Evolutionary conservation across 2,888 invertebrate species (phyloP), one percentile per base, ranked within the genome.

Genomic region (Netelia fuscicornis): DNA sequence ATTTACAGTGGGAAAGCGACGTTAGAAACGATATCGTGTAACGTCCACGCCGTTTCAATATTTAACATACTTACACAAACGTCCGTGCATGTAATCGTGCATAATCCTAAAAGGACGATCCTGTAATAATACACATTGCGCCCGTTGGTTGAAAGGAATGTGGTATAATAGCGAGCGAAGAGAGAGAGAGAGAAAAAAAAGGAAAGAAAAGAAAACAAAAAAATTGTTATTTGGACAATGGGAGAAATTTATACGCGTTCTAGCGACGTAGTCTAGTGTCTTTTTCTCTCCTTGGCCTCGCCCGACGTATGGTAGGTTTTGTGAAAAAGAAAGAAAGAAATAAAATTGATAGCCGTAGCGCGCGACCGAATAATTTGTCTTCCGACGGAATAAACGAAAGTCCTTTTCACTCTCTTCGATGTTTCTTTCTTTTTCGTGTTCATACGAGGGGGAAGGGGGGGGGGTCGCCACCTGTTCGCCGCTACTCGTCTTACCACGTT

Each of bases 181-280:
- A 68, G 56, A 70, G 17, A 52, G 54, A 78, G 56, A 44, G 44
- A 67, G 17, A 72, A 65, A 20, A 20, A 20, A 20, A 20, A 20
- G 20, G 20, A 20, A 20, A 20, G 1, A 20, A 20, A 20, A 1
- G 20, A 20, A 20, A 20, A 20, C 20, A 52, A 44, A 72, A 72
- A 65, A 48, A 52, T 52, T 30, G 64, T 64, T 74, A 74, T 78
- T 48, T 67, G 54, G 48, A 81, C 81, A 76, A 81, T 84, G 70
- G 23, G 79, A 72, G 76, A 72, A 76, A 79, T 48, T 83, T 44
- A 25, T 56, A 56, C 9, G 62, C 17, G 52, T 23, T 30, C 8
- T 42, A 54, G 64, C 23, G 44, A 52, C 5, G 52, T 68, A 54
- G 52, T 54, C 48, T 60, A 20, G 48, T 48, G 64, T 68, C 56